Evolutionary conservation across 1,140 invertebrate genomes (phyloP).

Genomic region (Eumaeus atala): DNA sequence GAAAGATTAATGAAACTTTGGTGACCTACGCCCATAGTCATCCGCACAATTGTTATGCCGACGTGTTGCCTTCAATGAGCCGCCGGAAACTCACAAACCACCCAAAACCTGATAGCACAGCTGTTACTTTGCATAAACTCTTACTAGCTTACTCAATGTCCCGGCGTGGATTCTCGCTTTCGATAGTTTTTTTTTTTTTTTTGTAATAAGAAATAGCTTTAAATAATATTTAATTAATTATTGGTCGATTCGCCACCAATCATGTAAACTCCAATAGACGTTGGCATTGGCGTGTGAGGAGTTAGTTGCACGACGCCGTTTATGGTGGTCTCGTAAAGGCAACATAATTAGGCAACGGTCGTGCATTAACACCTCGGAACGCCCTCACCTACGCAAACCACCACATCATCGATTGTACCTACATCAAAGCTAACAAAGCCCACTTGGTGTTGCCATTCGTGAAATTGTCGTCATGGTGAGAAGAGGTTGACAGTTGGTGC

Average conservation of each 20-base stretch:
- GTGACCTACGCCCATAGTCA: too few relatives aligned
- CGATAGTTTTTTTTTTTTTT: too few relatives aligned
- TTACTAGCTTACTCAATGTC: too few relatives aligned
- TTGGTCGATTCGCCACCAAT: too few relatives aligned
- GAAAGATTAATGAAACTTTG: too few relatives aligned
- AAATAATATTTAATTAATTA: not conserved
- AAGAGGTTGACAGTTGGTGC: not conserved
- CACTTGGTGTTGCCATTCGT: conserved; percentile 22
- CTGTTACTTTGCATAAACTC: too few relatives aligned
- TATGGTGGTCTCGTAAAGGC: conserved; percentile 59
- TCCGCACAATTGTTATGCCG: too few relatives aligned
- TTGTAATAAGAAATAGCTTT: too few relatives aligned
- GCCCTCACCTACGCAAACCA: conserved; percentile 49
- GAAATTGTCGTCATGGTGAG: conserved; percentile 9
- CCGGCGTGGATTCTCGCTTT: too few relatives aligned
- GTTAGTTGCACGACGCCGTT: conserved; percentile 41
- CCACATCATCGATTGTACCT: conserved; percentile 43
- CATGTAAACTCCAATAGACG: not conserved
- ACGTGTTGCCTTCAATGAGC: too few relatives aligned
- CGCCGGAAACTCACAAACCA: too few relatives aligned
- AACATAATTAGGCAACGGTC: conserved; percentile 69
- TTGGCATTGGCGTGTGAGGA: conserved; percentile 52
- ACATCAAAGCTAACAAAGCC: conserved; percentile 42
- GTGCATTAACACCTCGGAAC: conserved; percentile 65
- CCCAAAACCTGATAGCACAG: too few relatives aligned